Base-by-base conservation (phyloP, 2,888 invertebrate genomes). In the Ophion slaviceki region DNA sequence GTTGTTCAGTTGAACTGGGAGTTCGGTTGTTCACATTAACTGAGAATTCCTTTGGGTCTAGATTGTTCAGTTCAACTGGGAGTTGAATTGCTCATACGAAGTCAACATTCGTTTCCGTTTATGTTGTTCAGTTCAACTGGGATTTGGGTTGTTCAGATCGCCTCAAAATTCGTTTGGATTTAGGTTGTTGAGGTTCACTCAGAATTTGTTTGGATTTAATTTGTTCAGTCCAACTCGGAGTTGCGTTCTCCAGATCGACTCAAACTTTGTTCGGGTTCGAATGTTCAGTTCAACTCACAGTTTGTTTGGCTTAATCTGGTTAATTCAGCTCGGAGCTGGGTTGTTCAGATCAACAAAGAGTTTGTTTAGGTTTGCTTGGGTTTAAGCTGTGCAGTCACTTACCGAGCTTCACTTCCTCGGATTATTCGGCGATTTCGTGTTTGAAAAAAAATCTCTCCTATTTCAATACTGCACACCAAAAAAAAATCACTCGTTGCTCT, bases 401-500 rank as follows among this genome's bases (percentile, higher is more conserved):
- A 83, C 86, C 86, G 68, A 80, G 45, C 57, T 53, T 80, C 72
- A 83, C 64, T 80, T 80, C 82, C 59, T 61, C 67, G 77, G 17
- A 17, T 53, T 53, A 53, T 62, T 74, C 40, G 36, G 28, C 68
- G 24, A 61, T 59, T 32, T 17, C 32, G 11, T 57, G 14, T 24
- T 59, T 1, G 1, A 24, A 24, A 24, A 24, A 24, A 24, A 7
- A 66, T 66, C 28, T 45, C 40, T 20, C 32, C 57, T n/a, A n/a
- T 36, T 57, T 7, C 40, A 47, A 47, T 17, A 28, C 32, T 45
- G 6, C 40, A 68, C 57, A 24, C 78, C 68, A 82, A 82, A 75
- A 66, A 84, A 68, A 81, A 85, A 80, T 83, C 86, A 86, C 86
- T 86, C 78, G 85, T 86, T 82, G 76, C 32, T 67, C 28, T 28